These are phyloP conservation scores for Ochotona princeps DNA, from an alignment of 2,113 vertebrate genomes.

Conservation along the genomic window DNA sequence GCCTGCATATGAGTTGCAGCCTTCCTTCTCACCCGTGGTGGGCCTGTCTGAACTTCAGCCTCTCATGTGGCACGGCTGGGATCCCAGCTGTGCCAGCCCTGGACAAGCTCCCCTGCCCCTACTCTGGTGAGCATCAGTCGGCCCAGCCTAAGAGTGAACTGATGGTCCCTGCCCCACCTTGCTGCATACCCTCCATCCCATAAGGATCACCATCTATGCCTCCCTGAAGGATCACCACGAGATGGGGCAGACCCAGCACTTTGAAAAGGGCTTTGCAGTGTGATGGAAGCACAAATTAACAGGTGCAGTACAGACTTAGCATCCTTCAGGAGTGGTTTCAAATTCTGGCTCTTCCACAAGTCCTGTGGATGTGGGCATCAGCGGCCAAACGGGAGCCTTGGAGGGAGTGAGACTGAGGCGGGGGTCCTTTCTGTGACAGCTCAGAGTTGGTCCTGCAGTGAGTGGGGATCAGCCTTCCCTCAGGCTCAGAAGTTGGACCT, in stretches of 20 bases:
- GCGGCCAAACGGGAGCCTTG: neutral
- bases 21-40: neutral
- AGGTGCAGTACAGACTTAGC: neutral
- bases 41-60: neutral
- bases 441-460: neutral
- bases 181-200: neutral
- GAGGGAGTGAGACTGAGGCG: neutral
- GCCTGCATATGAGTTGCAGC: too few relatives aligned
- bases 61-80: too few relatives aligned
- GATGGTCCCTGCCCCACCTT: neutral
- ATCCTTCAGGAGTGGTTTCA: neutral
- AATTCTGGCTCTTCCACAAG: neutral
- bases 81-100: neutral
- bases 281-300: neutral
- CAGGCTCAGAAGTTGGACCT: neutral
- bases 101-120: neutral
- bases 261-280: neutral
- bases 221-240: neutral
- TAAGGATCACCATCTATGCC: too few relatives aligned
- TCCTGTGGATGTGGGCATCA: neutral
- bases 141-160: neutral
- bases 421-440: neutral
- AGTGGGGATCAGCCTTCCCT: neutral
- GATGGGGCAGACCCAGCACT: fast-evolving
- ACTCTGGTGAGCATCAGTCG: neutral